Conservation (phyloP, 2,888 invertebrate genomes). For the Melieria picta region DNA sequence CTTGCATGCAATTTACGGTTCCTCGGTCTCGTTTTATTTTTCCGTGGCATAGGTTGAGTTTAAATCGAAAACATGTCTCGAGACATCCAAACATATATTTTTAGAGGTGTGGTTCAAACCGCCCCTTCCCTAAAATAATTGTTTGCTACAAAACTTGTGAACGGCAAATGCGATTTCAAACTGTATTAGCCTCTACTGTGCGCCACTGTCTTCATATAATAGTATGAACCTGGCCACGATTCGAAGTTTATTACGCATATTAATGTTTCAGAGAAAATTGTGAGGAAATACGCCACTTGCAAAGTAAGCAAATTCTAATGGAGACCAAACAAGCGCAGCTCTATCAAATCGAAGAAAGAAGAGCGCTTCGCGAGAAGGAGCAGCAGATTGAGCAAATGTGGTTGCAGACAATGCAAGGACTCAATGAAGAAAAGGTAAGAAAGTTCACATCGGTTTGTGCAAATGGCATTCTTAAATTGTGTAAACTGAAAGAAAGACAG, state of each 20-base stretch:
- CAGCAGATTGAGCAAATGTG: conserved; percentile 42
- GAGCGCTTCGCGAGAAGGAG: conserved; percentile 33
- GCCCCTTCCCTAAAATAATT: no score
- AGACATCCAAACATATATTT: no score
- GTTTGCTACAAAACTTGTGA: no score
- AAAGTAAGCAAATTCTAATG: conserved; percentile 42
- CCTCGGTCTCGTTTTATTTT: no score
- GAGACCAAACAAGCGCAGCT: conserved; percentile 45
- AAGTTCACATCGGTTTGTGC: not conserved
- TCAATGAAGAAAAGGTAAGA: conserved; percentile 40
- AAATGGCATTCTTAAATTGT: no score
- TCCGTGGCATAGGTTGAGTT: no score
- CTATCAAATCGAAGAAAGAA: conserved; percentile 46
- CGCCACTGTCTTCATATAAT: no score
- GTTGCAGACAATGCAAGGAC: conserved; percentile 35
- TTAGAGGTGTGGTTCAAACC: no score
- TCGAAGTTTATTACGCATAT: not conserved
- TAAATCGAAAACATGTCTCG: no score
- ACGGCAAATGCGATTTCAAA: no score
- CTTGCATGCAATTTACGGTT: no score
- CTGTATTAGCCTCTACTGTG: no score
- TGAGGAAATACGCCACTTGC: conserved; percentile 43
- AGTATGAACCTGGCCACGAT: not conserved
- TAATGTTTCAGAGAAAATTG: conserved; percentile 45
- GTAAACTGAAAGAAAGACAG: not conserved